Evolutionary conservation across 2,888 invertebrate genomes (phyloP).

Genomic region (Catocala sponsa): DNA sequence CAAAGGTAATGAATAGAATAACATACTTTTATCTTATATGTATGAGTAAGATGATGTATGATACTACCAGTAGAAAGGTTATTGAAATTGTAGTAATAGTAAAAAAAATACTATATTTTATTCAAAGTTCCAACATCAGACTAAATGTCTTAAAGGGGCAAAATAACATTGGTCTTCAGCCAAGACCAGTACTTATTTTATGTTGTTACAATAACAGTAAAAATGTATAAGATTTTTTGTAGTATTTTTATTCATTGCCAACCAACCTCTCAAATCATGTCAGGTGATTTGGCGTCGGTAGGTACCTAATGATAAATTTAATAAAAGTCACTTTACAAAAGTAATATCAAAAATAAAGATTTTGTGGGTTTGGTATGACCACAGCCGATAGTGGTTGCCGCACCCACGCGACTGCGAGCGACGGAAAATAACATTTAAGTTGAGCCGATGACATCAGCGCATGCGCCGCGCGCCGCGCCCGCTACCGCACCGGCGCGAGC

Average conservation of each 20-base stretch:
- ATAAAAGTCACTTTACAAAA: constrained; percentile 39
- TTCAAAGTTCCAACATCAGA: no score
- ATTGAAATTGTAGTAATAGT: no score
- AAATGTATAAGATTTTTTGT: background rate
- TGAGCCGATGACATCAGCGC: constrained; percentile 85
- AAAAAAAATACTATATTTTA: no score
- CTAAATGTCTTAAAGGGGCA: no score
- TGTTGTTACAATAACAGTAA: no score
- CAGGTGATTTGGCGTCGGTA: constrained; percentile 19
- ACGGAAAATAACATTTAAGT: constrained; percentile 85
- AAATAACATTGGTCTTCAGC: no score
- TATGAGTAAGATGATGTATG: background rate
- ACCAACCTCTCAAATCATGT: constrained; percentile 11
- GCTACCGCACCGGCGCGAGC: constrained; percentile 69
- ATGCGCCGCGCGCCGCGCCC: constrained; percentile 69
- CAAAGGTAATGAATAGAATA: constrained; percentile 9
- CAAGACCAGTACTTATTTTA: no score
- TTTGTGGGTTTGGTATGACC: constrained; percentile 64
- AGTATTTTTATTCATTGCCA: background rate
- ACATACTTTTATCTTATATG: constrained; percentile 7
- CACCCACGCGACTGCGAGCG: constrained; percentile 79
- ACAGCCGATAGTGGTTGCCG: constrained; percentile 68
- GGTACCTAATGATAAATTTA: constrained; percentile 27
- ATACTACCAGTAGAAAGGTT: no score
- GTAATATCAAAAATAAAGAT: constrained; percentile 42